Percentiles rank a stretch among this genome's conserved stretches.
Conservation (phyloP, 2,888 invertebrate genomes). For the Hofmannophila pseudospretella region DNA sequence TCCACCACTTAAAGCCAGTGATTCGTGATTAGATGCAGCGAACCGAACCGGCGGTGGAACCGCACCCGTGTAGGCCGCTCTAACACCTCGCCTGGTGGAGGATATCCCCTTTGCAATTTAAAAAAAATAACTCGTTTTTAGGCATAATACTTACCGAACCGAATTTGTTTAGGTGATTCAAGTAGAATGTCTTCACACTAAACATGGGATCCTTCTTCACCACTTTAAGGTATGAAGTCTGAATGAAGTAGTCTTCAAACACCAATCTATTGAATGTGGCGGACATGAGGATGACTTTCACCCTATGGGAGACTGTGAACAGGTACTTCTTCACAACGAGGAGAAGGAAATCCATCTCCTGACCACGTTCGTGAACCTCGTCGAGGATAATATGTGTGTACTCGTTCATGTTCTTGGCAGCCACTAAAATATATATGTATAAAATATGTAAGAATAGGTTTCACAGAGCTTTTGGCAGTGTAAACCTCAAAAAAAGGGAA, state of each 20-base stretch:
- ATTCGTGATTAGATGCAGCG: too few relatives aligned
- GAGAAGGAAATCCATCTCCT: conserved; percentile 94
- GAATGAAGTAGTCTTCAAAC: conserved; percentile 83
- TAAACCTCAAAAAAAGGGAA: too few relatives aligned
- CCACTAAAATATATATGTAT: conserved; percentile 71
- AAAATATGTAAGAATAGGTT: too few relatives aligned
- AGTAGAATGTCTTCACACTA: conserved; percentile 80
- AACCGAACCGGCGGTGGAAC: too few relatives aligned
- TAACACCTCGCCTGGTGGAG: too few relatives aligned
- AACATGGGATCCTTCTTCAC: conserved; percentile 66
- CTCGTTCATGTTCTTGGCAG: conserved; percentile 82
- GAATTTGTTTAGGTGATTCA: conserved; percentile 72
- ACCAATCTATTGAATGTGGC: conserved; percentile 89
- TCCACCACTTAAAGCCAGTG: too few relatives aligned
- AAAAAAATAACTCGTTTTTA: too few relatives aligned
- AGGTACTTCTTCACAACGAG: conserved; percentile 89
- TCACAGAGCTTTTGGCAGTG: too few relatives aligned
- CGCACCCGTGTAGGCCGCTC: too few relatives aligned
- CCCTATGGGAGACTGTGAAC: conserved; percentile 63
- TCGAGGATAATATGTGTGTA: conserved; percentile 95
- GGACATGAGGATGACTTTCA: conserved; percentile 88
- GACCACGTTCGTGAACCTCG: conserved; percentile 95
- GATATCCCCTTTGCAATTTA: too few relatives aligned
- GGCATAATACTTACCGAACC: conserved; percentile 52
- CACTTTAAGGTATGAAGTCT: conserved; percentile 63